Evolutionary conservation across 2,113 vertebrate genomes (phyloP).

Genomic region (Aphyosemion australe): DNA sequence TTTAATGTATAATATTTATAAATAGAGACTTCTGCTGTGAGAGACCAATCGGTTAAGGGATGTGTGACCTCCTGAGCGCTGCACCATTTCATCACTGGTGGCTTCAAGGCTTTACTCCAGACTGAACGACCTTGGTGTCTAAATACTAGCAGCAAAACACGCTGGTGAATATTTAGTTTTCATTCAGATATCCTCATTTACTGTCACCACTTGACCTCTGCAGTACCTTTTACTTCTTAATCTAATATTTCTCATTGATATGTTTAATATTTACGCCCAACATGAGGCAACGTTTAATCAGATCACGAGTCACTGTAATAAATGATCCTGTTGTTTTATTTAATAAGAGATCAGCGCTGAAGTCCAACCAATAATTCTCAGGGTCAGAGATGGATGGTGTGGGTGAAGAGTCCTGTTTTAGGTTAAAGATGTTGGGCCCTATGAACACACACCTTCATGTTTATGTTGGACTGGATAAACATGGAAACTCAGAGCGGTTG

Average conservation of each 20-base stretch:
- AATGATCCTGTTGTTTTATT: too few species aligned
- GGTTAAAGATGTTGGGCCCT: too few species aligned
- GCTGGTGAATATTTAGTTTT: too few species aligned
- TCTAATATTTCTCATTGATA: too few species aligned
- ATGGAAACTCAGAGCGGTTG: not conserved
- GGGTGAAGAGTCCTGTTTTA: not conserved
- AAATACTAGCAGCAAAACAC: not conserved
- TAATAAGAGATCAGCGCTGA: not conserved
- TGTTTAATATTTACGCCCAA: too few species aligned
- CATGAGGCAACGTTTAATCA: not conserved
- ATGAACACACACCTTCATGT: slow-evolving; percentile 3
- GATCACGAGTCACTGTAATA: too few species aligned
- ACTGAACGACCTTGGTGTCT: not conserved
- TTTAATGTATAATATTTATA: too few species aligned
- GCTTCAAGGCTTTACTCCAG: not conserved
- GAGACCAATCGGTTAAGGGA: not conserved
- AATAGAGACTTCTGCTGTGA: too few species aligned
- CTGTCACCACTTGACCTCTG: too few species aligned
- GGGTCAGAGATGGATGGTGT: not conserved
- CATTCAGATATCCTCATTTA: not conserved
- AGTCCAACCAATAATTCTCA: not conserved
- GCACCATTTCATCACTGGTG: too few species aligned
- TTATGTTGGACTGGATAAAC: slow-evolving; percentile 4
- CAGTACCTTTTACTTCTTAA: too few species aligned
- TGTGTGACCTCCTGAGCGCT: not conserved